Conservation (phyloP, 2,888 invertebrate genomes). For the Camponotus fellah region DNA sequence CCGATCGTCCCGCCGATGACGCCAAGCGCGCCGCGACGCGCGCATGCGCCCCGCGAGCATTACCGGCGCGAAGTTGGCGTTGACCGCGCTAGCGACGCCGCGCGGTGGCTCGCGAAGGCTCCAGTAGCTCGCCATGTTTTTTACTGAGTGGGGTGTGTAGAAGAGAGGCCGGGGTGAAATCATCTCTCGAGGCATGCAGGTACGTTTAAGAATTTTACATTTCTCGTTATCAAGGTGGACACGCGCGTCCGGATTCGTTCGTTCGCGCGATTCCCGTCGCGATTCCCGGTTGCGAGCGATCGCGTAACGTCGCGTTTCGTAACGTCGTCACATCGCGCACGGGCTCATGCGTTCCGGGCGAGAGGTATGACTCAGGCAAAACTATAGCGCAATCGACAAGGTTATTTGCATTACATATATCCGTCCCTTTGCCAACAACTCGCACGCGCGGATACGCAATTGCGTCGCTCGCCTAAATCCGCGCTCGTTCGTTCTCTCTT, state of each 20-base stretch:
- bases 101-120: not conserved
- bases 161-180: conserved; percentile 86
- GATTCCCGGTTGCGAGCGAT: not conserved
- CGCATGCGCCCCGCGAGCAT: not conserved
- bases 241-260: not conserved
- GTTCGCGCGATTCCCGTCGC: not conserved
- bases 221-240: not conserved
- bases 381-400: conserved; percentile 79
- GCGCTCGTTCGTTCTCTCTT: not conserved
- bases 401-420: conserved; percentile 78
- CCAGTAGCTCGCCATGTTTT: conserved; percentile 91
- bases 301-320: conserved; percentile 71
- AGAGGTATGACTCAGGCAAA: conserved; percentile 81
- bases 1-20: not conserved
- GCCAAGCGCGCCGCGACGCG: not conserved
- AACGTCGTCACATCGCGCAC: conserved; percentile 77
- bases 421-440: conserved; percentile 67
- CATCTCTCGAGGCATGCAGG: conserved; percentile 86
- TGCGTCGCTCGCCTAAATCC: conserved; percentile 17
- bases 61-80: conserved; percentile 7
- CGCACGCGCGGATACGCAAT: conserved; percentile 22
- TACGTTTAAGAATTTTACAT: conserved; percentile 73
- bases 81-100: not conserved
- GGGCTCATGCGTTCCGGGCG: conserved; percentile 58
- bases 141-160: conserved; percentile 90